Evolutionary conservation across 2,113 vertebrate genomes (phyloP).

Genomic region (Tamias sibiricus): DNA sequence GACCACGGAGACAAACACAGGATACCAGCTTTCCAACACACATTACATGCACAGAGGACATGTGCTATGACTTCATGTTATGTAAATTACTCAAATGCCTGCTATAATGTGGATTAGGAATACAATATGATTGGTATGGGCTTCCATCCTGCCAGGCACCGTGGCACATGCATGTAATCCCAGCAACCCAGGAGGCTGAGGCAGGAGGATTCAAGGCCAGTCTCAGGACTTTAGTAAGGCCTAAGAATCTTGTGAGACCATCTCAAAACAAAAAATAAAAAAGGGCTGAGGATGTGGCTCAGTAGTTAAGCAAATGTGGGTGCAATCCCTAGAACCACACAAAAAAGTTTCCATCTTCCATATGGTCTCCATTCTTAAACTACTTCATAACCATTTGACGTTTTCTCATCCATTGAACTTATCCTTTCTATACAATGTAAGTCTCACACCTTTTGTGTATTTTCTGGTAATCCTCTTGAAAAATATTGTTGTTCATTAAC

Average conservation of each 20-base stretch:
- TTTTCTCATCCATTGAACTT: neutral
- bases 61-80: neutral
- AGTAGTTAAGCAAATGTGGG: too few relatives aligned
- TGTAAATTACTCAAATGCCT: neutral
- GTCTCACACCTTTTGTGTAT: neutral
- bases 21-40: neutral
- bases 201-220: too few relatives aligned
- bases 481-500: conserved; percentile 9
- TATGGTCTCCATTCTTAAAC: neutral
- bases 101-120: neutral
- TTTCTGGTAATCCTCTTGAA: neutral
- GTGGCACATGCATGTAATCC: too few relatives aligned
- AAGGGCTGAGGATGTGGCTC: too few relatives aligned
- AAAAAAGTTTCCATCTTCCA: too few relatives aligned
- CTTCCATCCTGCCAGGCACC: neutral
- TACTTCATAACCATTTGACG: neutral
- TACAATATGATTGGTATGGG: neutral
- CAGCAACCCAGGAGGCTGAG: too few relatives aligned
- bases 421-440: neutral
- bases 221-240: too few relatives aligned
- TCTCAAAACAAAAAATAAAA: too few relatives aligned
- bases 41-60: neutral
- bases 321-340: too few relatives aligned
- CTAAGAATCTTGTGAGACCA: too few relatives aligned
- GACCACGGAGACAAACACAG: neutral